Evolutionary conservation across 2,113 vertebrate species (phyloP).

Genomic region (Puma concolor): DNA sequence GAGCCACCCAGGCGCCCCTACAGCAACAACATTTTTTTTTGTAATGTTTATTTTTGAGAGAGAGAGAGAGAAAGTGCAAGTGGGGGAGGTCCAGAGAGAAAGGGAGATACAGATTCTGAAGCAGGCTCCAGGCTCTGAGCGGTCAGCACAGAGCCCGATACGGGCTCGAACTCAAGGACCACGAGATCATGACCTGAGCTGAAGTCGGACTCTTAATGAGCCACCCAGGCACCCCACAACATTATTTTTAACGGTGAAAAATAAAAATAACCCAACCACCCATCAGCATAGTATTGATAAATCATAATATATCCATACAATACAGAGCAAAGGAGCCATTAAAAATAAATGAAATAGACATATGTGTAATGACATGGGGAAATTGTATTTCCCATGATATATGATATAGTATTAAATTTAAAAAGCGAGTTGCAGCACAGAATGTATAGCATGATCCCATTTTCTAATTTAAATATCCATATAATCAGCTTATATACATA

Average conservation of each 20-base stretch:
- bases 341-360: neutral
- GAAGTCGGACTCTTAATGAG: too few relatives aligned
- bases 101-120: too few relatives aligned
- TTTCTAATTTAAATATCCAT: neutral
- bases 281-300: neutral
- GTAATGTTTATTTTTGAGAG: too few relatives aligned
- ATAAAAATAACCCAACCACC: neutral
- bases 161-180: too few relatives aligned
- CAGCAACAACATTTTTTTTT: too few relatives aligned
- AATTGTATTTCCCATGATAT: neutral
- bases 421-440: neutral
- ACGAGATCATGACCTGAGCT: too few relatives aligned
- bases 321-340: neutral
- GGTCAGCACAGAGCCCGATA: too few relatives aligned
- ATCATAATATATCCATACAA: neutral
- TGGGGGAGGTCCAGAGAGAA: too few relatives aligned
- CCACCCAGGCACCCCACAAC: neutral
- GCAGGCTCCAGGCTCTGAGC: too few relatives aligned
- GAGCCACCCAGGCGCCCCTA: too few relatives aligned
- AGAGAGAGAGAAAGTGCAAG: too few relatives aligned
- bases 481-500: neutral
- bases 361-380: neutral
- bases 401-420: neutral
- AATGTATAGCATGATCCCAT: neutral
- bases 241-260: constrained; percentile 22